Percentiles rank a stretch among this genome's conserved stretches.
These are phyloP conservation scores for Sebastes elongatus DNA, from an alignment of 2,797 vertebrate genomes.

Conservation along the genomic window DNA sequence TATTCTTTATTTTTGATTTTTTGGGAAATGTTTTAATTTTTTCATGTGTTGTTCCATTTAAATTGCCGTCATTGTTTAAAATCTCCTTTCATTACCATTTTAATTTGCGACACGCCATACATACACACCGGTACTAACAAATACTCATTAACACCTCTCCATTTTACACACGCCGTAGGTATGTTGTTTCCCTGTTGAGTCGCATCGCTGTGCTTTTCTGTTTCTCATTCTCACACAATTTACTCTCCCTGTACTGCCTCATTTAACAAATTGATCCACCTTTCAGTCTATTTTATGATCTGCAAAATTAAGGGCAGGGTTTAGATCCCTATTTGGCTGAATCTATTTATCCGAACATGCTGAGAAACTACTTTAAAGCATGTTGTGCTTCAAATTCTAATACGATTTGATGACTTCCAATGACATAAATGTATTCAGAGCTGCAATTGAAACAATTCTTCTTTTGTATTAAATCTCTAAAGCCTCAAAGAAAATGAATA, in stretches of 20 bases:
- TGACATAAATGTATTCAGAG: slow-evolving; percentile 86
- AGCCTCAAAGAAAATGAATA: slow-evolving; percentile 51
- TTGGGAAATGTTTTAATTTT: slow-evolving; percentile 59
- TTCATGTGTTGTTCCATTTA: slow-evolving; percentile 68
- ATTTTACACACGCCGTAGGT: slow-evolving; percentile 65
- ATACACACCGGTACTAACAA: slow-evolving; percentile 65
- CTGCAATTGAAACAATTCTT: slow-evolving; percentile 69
- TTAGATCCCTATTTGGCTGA: slow-evolving; percentile 71
- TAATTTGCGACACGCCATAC: slow-evolving; percentile 68
- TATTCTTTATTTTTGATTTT: slow-evolving; percentile 38
- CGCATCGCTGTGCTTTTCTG: slow-evolving; percentile 76
- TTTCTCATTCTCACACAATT: slow-evolving; percentile 81
- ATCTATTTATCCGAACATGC: slow-evolving; percentile 53
- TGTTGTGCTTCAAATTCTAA: slow-evolving; percentile 49
- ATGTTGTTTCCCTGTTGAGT: slow-evolving; percentile 71
- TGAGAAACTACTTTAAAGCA: slow-evolving; percentile 42
- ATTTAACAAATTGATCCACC: slow-evolving; percentile 88
- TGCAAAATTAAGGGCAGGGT: slow-evolving; percentile 74
- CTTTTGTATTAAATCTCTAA: slow-evolving; percentile 52
- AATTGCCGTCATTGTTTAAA: slow-evolving; percentile 68
- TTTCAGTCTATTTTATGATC: slow-evolving; percentile 82
- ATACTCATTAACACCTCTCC: slow-evolving; percentile 70
- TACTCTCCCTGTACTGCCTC: slow-evolving; percentile 80
- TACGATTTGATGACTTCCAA: slow-evolving; percentile 66
- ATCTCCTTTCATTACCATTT: slow-evolving; percentile 65